A percentile compares a stretch with the other conserved stretches of the same genome.
phyloP scores from a whole-genome alignment of 2,113 vertebrate genomes.

The Erinaceus europaeus region DNA sequence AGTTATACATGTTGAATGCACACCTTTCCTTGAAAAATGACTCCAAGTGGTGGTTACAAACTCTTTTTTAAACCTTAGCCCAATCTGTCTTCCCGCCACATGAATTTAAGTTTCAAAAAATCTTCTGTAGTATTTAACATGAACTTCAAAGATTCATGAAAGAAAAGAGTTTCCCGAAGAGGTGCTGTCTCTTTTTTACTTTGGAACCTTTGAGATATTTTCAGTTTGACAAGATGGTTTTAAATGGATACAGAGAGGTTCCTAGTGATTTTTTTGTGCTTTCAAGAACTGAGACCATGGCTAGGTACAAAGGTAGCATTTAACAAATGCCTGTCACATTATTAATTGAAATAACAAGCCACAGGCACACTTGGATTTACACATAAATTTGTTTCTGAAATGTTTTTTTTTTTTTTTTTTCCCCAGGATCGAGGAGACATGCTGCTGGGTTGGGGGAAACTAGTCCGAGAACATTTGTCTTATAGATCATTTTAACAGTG shows the following conservation, averaged over 20 bases:
- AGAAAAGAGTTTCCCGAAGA: constrained; percentile 5
- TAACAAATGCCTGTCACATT: not conserved
- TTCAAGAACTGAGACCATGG: constrained; percentile 17
- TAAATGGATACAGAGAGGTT: not conserved
- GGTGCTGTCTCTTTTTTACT: constrained; percentile 23
- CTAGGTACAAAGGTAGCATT: not conserved
- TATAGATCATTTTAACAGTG: not conserved
- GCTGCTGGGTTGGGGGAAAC: not conserved
- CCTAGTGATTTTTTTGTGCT: constrained; percentile 4
- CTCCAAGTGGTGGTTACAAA: not conserved
- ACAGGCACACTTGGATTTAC: not conserved
- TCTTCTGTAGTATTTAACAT: constrained; percentile 22
- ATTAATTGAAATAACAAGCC: constrained; percentile 12
- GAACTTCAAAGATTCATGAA: constrained; percentile 36
- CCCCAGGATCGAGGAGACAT: not conserved
- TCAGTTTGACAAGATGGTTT: constrained; percentile 33
- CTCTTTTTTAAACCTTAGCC: constrained; percentile 44
- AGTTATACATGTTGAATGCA: not conserved
- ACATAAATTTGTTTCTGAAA: constrained; percentile 36
- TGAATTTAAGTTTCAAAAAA: constrained; percentile 42
- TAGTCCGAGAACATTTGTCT: not conserved
- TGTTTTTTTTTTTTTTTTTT: too few species aligned
- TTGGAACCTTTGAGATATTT: constrained; percentile 45
- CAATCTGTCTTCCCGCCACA: not conserved
- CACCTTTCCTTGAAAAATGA: not conserved